These are phyloP conservation scores for Vireo altiloquus DNA, from an alignment of 2,113 vertebrate genomes.

Conservation along the genomic window DNA sequence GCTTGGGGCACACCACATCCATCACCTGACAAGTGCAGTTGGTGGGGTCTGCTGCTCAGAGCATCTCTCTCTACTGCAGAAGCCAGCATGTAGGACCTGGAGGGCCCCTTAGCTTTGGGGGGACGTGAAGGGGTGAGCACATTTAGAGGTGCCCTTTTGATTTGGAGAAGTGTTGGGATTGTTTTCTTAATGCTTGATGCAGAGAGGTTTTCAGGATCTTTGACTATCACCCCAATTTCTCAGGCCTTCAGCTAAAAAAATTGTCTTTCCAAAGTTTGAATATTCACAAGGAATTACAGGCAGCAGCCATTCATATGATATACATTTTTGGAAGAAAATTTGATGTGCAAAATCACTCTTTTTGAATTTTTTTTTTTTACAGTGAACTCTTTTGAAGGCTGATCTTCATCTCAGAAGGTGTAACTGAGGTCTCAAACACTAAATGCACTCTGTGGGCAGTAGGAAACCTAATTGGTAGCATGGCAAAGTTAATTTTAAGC, in stretches of 20 bases:
- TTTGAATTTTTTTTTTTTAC: not conserved
- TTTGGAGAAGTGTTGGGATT: not conserved
- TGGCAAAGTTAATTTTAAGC: not conserved
- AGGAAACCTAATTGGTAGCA: not conserved
- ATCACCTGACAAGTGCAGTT: not conserved
- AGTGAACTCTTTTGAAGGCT: not conserved
- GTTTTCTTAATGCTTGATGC: not conserved
- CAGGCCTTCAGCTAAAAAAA: not conserved
- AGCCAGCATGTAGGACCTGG: not conserved
- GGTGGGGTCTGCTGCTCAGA: not conserved
- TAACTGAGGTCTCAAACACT: not conserved
- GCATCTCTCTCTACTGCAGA: not conserved
- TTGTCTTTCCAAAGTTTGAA: not conserved
- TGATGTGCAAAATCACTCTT: not conserved
- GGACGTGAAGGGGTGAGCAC: not conserved
- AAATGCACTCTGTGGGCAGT: not conserved
- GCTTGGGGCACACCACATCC: slow-evolving; percentile 35
- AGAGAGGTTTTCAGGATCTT: not conserved
- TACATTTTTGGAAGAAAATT: not conserved
- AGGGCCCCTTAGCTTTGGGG: not conserved
- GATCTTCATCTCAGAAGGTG: not conserved
- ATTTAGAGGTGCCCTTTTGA: not conserved
- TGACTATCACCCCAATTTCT: not conserved
- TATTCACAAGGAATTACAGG: not conserved
- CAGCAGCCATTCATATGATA: not conserved